Evolutionary conservation across 1,140 invertebrate genomes (phyloP).

Genomic region (Euglossa dilemma): DNA sequence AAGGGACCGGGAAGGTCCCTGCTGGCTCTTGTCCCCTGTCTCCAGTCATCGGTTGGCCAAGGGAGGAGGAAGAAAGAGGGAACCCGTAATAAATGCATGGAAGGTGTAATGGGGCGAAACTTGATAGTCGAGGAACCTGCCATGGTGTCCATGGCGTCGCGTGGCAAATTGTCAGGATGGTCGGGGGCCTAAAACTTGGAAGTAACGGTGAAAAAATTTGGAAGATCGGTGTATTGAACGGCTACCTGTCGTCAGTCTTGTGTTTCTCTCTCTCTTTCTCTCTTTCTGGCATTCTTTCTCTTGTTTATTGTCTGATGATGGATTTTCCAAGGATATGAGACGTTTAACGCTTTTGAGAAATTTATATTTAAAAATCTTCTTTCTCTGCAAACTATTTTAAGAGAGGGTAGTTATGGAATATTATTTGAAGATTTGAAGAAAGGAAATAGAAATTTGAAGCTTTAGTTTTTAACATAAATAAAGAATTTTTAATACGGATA

Average conservation of each 20-base stretch:
- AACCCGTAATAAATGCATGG: constrained; percentile 62
- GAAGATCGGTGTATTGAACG: background rate
- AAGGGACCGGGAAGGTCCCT: constrained; percentile 48
- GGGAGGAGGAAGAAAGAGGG: constrained; percentile 29
- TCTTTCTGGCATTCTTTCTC: too few species aligned
- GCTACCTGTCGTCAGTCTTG: constrained; percentile 10
- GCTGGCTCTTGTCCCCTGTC: background rate
- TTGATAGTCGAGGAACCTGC: constrained; percentile 51
- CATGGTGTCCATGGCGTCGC: constrained; percentile 50
- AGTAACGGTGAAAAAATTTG: background rate
- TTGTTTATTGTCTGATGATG: too few species aligned
- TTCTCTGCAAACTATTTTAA: too few species aligned
- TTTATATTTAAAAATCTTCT: too few species aligned
- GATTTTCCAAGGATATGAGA: too few species aligned
- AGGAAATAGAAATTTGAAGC: too few species aligned
- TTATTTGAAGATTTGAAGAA: too few species aligned
- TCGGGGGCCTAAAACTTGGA: background rate
- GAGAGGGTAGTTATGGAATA: too few species aligned
- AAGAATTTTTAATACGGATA: too few species aligned
- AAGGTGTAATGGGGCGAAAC: constrained; percentile 64
- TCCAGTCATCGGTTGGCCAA: background rate
- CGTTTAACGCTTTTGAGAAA: background rate
- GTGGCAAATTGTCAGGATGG: constrained; percentile 30
- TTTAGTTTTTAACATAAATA: too few species aligned
- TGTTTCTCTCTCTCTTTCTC: background rate